Percentiles rank a stretch among this genome's conserved stretches.
Evolutionary conservation across 2,888 invertebrate genomes (phyloP).

Genomic region (Drosophila nr. fundita): DNA sequence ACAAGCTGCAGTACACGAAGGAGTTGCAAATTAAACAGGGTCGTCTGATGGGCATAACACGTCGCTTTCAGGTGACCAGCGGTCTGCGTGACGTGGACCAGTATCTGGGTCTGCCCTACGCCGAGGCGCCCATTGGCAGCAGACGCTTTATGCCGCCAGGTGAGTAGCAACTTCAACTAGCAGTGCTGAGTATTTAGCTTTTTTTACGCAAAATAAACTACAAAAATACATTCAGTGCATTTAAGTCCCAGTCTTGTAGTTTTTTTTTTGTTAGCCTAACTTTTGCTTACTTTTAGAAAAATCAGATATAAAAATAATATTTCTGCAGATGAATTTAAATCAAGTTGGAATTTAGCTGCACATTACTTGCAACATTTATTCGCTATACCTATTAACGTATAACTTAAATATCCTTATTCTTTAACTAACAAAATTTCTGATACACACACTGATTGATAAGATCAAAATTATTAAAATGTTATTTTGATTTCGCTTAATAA

Average conservation of each 20-base stretch:
- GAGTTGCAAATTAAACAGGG: constrained; percentile 89
- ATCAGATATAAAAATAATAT: rapidly evolving
- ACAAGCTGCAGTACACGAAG: constrained; percentile 86
- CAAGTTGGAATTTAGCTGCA: neutral
- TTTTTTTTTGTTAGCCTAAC: neutral
- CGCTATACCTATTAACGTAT: neutral
- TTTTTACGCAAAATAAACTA: neutral
- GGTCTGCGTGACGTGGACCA: constrained; percentile 89
- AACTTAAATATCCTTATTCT: neutral
- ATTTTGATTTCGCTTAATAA: neutral
- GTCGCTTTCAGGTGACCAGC: constrained; percentile 87
- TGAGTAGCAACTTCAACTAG: constrained; percentile 71
- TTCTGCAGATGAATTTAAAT: neutral
- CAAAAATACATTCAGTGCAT: neutral
- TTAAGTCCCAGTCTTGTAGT: neutral
- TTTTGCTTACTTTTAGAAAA: neutral
- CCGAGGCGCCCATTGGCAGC: constrained; percentile 90
- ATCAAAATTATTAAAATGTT: neutral
- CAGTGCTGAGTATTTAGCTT: constrained; percentile 1
- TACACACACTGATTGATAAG: neutral
- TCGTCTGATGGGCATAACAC: constrained; percentile 88
- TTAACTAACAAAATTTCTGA: neutral
- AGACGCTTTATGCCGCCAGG: constrained; percentile 94
- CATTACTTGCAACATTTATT: neutral
- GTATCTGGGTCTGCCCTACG: constrained; percentile 92